A percentile compares a stretch with the other conserved stretches of the same genome.
Conservation (phyloP, 2,888 invertebrate species). For the Stenotaenia linearis region DNA sequence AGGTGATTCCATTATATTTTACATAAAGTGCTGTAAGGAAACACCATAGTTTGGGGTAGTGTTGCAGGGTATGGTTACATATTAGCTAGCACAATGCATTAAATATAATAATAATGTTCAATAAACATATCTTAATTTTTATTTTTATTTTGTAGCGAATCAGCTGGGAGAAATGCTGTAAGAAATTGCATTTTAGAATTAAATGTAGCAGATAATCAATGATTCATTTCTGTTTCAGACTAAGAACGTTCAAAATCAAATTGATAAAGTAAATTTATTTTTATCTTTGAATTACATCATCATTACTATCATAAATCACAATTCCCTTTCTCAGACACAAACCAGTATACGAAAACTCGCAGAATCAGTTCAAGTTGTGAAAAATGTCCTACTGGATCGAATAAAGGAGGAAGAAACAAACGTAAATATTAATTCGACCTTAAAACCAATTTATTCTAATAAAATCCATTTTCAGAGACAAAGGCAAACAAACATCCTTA, state of each 20-base stretch:
- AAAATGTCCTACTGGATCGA: conserved; percentile 26
- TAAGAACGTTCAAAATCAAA: background rate
- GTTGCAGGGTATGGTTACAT: too few relatives aligned
- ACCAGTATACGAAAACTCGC: conserved; percentile 32
- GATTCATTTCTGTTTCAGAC: background rate
- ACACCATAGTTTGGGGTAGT: too few relatives aligned
- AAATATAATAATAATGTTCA: too few relatives aligned
- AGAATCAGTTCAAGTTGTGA: conserved; percentile 34
- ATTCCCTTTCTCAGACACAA: conserved; percentile 17
- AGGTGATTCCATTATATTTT: too few relatives aligned
- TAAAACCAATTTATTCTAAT: too few relatives aligned
- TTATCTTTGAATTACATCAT: background rate
- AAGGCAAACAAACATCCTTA: background rate
- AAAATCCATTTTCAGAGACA: background rate
- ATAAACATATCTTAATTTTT: too few relatives aligned
- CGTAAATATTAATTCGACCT: conserved; percentile 22
- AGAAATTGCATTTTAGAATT: background rate
- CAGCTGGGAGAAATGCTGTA: background rate
- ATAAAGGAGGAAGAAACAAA: conserved; percentile 30
- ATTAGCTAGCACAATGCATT: too few relatives aligned
- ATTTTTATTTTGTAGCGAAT: background rate
- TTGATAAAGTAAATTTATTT: background rate
- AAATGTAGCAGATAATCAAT: too few relatives aligned
- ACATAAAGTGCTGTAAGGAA: too few relatives aligned
- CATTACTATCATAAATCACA: background rate